A percentile compares a stretch with the other conserved stretches of the same genome.
Conservation (phyloP, 2,888 invertebrate genomes). For the Heliconius hortense region DNA sequence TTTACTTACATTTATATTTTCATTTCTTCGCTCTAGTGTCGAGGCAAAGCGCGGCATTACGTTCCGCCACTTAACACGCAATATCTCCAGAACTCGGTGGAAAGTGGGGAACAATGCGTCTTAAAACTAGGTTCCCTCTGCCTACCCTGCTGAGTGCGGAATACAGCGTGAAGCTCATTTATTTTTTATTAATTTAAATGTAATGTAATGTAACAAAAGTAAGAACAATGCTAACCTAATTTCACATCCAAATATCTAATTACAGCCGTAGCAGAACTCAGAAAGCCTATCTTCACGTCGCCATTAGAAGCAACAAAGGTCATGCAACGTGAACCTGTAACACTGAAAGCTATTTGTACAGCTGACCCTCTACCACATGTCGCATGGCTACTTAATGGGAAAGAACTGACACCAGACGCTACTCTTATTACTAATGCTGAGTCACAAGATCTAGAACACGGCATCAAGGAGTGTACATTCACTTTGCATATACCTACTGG, state of each 20-base stretch:
- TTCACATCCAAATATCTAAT: background rate
- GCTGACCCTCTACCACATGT: slow-evolving; percentile 95
- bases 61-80: too few species aligned
- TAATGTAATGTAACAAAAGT: too few species aligned
- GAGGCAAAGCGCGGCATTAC: too few species aligned
- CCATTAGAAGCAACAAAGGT: slow-evolving; percentile 87
- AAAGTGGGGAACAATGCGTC: too few species aligned
- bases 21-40: too few species aligned
- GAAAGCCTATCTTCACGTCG: slow-evolving; percentile 87
- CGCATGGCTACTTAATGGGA: slow-evolving; percentile 90
- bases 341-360: slow-evolving; percentile 87
- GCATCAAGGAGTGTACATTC: slow-evolving; percentile 90
- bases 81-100: too few species aligned
- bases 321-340: slow-evolving; percentile 85
- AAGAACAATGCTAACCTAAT: background rate
- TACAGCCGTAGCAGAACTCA: slow-evolving; percentile 88
- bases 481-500: slow-evolving; percentile 89
- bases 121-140: too few species aligned
- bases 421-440: slow-evolving; percentile 84
- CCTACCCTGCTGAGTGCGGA: too few species aligned
- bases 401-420: slow-evolving; percentile 84
- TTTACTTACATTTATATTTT: too few species aligned
- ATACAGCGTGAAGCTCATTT: too few species aligned
- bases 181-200: too few species aligned
- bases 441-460: slow-evolving; percentile 86